Percentiles rank a stretch among this genome's conserved stretches.
Conservation (phyloP, 53 echinoderm and acorn worm genomes). For the Temnopleurus reevesii region DNA sequence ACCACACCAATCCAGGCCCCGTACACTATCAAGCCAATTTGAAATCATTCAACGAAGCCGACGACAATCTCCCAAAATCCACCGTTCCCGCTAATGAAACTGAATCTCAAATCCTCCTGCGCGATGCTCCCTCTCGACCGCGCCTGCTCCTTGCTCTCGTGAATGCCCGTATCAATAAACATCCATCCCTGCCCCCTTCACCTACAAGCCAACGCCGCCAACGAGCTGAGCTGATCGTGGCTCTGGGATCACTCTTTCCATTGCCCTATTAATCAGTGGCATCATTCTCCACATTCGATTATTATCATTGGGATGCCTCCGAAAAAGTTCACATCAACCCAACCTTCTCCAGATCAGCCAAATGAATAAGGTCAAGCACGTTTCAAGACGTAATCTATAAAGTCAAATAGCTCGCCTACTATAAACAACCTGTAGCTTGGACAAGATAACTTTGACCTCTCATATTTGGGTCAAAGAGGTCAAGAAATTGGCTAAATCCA, state of each 20-base stretch:
- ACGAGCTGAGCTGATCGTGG: neutral
- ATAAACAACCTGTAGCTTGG: constrained; percentile 45
- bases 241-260: neutral
- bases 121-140: constrained; percentile 19
- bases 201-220: neutral
- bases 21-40: neutral
- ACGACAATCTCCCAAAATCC: neutral
- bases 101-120: constrained; percentile 34
- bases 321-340: neutral
- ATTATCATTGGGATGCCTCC: neutral
- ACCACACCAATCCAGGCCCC: neutral
- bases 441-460: constrained; percentile 35
- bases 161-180: constrained; percentile 27
- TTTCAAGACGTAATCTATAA: neutral
- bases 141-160: neutral
- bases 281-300: neutral
- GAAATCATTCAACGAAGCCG: constrained; percentile 29
- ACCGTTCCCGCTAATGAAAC: constrained; percentile 18
- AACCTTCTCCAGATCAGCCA: neutral
- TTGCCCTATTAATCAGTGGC: neutral
- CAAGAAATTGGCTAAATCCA: neutral
- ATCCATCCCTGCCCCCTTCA: constrained; percentile 23
- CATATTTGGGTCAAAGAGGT: neutral
- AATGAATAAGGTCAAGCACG: neutral
- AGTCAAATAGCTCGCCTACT: constrained; percentile 1